Conservation (phyloP, 1,140 invertebrate genomes). For the Helicorthomorpha holstii region DNA sequence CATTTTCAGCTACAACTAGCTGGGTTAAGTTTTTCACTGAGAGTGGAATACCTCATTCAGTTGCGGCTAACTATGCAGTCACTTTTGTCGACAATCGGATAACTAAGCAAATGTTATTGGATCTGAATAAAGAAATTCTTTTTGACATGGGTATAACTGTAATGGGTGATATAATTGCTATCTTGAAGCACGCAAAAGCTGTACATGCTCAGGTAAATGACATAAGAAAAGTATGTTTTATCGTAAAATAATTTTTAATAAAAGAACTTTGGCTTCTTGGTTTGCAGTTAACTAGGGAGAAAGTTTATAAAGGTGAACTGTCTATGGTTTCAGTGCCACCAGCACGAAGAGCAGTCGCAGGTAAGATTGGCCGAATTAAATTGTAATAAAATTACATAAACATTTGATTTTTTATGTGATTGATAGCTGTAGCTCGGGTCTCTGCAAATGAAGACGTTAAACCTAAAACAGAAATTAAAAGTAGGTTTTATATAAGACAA, state of each 20-base stretch:
- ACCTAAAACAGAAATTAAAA: no score
- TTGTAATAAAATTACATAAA: background rate
- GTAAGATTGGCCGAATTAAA: background rate
- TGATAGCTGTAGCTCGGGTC: no score
- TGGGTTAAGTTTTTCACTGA: conserved; percentile 64
- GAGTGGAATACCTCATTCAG: conserved; percentile 52
- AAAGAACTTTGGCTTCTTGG: conserved; percentile 2
- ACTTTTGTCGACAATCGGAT: conserved; percentile 69
- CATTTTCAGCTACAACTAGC: conserved; percentile 24
- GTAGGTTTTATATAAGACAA: background rate
- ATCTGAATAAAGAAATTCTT: conserved; percentile 63
- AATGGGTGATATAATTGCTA: conserved; percentile 69
- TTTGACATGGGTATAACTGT: conserved; percentile 62
- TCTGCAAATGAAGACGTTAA: no score
- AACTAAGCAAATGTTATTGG: conserved; percentile 56
- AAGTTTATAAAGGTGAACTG: background rate
- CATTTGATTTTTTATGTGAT: background rate
- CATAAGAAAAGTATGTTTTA: background rate
- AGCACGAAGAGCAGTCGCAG: background rate
- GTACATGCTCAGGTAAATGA: conserved; percentile 40
- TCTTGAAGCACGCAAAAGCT: conserved; percentile 58
- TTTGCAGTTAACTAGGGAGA: background rate
- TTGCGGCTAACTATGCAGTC: conserved; percentile 57
- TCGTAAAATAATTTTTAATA: background rate
- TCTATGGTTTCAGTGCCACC: background rate